Conservation (phyloP, 2,888 invertebrate genomes). For the Agrochola macilenta region DNA sequence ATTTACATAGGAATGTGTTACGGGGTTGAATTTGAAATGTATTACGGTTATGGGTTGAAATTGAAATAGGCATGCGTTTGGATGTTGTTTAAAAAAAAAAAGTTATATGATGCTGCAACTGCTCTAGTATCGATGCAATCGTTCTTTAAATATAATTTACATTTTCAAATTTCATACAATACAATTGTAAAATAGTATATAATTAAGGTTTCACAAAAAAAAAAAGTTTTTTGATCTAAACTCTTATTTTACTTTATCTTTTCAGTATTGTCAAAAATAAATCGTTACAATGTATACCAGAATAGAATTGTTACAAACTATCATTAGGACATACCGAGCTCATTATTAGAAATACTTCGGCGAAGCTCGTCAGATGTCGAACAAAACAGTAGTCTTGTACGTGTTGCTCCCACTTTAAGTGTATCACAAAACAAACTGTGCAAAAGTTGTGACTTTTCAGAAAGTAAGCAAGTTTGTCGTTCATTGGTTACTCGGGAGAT, state of each 20-base stretch:
- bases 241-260: neutral
- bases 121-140: no score
- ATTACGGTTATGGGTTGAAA: conserved; percentile 14
- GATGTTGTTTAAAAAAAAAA: neutral
- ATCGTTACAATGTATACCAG: conserved; percentile 18
- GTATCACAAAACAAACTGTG: conserved; percentile 36
- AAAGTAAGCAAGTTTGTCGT: conserved; percentile 22
- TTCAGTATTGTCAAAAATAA: neutral
- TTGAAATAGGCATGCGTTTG: neutral
- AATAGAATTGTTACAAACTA: conserved; percentile 28
- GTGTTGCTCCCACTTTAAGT: conserved; percentile 40
- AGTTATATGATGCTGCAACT: no score
- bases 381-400: conserved; percentile 31
- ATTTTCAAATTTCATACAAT: no score
- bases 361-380: conserved; percentile 20
- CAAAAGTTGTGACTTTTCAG: conserved; percentile 33
- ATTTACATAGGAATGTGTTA: conserved; percentile 55
- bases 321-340: conserved; percentile 37
- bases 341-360: conserved; percentile 47
- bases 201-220: neutral
- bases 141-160: no score
- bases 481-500: conserved; percentile 22
- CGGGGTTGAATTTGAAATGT: conserved; percentile 42
- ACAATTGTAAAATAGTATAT: no score
- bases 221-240: no score